These are phyloP conservation scores for Chiloscyllium punctatum DNA, from an alignment of 2,797 vertebrate species.

Conservation along the genomic window DNA sequence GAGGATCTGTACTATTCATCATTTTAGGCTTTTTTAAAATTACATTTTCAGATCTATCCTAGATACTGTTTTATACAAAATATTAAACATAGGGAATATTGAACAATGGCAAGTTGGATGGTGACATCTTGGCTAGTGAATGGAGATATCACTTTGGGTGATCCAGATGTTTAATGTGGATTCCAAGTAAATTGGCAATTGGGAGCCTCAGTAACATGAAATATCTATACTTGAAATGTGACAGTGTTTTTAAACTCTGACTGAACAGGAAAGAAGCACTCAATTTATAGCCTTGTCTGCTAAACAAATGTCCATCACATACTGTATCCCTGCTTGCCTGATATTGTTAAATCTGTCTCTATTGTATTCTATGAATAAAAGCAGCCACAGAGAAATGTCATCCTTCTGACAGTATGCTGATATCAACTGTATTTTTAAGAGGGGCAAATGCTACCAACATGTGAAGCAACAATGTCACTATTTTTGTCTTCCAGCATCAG, in stretches of 20 bases:
- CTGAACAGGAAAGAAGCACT: neutral
- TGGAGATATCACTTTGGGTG: neutral
- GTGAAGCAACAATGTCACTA: neutral
- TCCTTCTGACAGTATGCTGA: neutral
- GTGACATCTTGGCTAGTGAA: neutral
- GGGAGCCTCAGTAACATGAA: neutral
- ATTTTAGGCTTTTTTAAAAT: neutral
- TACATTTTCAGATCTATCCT: neutral
- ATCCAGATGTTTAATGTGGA: neutral
- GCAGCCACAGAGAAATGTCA: neutral
- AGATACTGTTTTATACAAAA: neutral
- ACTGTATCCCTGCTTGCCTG: neutral
- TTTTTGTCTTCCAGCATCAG: slow-evolving; percentile 2
- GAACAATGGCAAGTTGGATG: neutral
- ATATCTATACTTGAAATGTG: neutral
- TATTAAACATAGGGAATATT: neutral
- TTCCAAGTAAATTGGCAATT: neutral
- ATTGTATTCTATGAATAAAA: neutral
- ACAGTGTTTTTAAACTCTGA: neutral
- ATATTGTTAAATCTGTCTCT: neutral
- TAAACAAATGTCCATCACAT: neutral
- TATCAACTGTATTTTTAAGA: neutral
- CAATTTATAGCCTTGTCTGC: neutral
- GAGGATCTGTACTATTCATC: neutral
- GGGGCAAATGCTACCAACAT: neutral